Evolutionary conservation across 2,888 invertebrate species (phyloP), one percentile per base, ranked within the genome.

Genomic region (Crepidodera aurea): DNA sequence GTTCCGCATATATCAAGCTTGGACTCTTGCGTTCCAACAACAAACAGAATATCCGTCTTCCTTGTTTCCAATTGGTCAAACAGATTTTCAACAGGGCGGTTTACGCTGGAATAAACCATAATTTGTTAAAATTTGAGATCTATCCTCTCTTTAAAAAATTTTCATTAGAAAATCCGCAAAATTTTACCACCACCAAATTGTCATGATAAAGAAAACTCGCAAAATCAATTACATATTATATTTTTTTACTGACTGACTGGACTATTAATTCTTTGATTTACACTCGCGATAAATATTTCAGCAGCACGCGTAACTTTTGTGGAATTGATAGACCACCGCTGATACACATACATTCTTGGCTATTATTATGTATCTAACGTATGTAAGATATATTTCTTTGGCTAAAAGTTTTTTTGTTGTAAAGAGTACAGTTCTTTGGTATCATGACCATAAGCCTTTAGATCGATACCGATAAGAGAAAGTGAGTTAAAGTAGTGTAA

Each of bases 221-320:
- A n/a, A n/a, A n/a, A n/a, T n/a, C n/a, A n/a, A n/a, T n/a, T n/a
- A n/a, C n/a, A n/a, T n/a, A n/a, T n/a, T n/a, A n/a, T n/a, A n/a
- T n/a, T n/a, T n/a, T n/a, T n/a, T n/a, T n/a, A n/a, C n/a, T 13
- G 7, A 37, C 13, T 37, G 37, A 37, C 37, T 13, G 8, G 2
- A 37, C 37, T 37, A 18, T 42, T 19, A 60, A 61, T 62, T 62
- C 62, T 67, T 69, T 71, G 73, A 73, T 72, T 73, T 73, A 73
- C 71, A 62, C 65, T 27, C 37, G 68, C 66, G 65, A 71, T 73
- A 72, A 72, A 73, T 72, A 71, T 72, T 72, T 71, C 68, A 72
- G 60, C 46, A 60, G 66, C 72, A 68, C 69, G 69, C 65, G 66
- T 65, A 62, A 67, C 66, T 70, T 68, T 68, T 67, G 22, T 34